Percentiles rank a stretch among this genome's conserved stretches.
These are phyloP conservation scores for Tachina lurida DNA, from an alignment of 2,888 invertebrate species.

Conservation along the genomic window DNA sequence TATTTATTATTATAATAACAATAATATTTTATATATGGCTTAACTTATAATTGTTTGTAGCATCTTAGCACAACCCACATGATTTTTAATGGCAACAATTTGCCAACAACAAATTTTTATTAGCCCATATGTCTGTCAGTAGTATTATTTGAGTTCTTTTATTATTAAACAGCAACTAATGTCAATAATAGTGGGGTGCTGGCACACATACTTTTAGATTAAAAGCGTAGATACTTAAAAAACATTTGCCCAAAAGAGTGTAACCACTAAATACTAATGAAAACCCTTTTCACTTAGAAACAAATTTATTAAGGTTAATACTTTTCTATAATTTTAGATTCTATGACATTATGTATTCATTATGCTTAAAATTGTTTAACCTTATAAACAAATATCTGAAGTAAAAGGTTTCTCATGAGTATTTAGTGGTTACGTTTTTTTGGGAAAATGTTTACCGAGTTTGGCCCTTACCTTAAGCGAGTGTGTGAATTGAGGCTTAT, in stretches of 20 bases:
- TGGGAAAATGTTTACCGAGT: too few relatives aligned
- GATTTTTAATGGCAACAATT: slow-evolving; percentile 17
- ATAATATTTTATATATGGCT: background rate
- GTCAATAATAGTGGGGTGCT: slow-evolving; percentile 46
- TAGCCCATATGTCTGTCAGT: slow-evolving; percentile 17
- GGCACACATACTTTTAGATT: background rate
- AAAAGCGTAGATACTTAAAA: background rate
- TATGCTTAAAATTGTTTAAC: too few relatives aligned
- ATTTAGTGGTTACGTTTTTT: too few relatives aligned
- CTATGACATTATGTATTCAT: too few relatives aligned
- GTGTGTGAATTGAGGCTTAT: background rate
- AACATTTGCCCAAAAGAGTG: background rate
- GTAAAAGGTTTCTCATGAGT: too few relatives aligned
- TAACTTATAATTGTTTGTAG: background rate
- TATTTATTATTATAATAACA: slow-evolving; percentile 75
- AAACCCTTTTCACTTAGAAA: too few relatives aligned
- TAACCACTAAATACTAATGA: too few relatives aligned
- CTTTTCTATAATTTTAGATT: too few relatives aligned
- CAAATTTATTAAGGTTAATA: too few relatives aligned
- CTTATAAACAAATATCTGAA: too few relatives aligned
- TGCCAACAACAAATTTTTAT: slow-evolving; percentile 3
- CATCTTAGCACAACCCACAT: background rate
- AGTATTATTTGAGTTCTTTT: background rate
- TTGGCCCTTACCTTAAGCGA: too few relatives aligned
- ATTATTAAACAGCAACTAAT: slow-evolving; percentile 52